A percentile compares a stretch with the other conserved stretches of the same genome.
Conservation (phyloP, 2,797 vertebrate genomes). For the Parauchenoglanis punctatus region DNA sequence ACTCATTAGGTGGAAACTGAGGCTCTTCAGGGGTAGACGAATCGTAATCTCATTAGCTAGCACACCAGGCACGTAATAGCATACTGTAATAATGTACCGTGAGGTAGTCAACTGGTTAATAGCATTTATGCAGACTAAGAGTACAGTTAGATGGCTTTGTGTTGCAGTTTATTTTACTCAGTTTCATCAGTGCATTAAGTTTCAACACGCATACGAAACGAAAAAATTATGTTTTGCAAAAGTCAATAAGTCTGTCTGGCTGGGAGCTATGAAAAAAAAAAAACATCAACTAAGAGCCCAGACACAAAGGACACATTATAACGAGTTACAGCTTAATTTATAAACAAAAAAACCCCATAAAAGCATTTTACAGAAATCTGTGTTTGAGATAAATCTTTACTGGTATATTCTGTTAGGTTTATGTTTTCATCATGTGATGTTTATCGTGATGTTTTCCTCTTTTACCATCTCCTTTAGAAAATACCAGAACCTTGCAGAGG, state of each 20-base stretch:
- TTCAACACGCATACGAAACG: background rate
- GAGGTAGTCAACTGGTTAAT: background rate
- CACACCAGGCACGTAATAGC: background rate
- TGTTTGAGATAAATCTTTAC: background rate
- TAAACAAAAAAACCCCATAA: background rate
- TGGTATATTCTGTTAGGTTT: background rate
- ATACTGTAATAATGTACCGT: background rate
- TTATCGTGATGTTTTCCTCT: background rate
- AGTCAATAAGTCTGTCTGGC: background rate
- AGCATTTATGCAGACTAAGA: background rate
- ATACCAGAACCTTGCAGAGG: conserved; percentile 22
- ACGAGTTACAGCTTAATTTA: background rate
- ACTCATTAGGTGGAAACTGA: background rate
- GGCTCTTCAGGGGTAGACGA: background rate
- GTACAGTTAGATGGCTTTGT: background rate
- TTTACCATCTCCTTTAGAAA: background rate
- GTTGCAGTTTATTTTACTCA: background rate
- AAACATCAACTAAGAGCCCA: background rate
- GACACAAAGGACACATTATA: background rate
- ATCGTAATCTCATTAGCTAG: background rate
- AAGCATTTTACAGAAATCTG: background rate
- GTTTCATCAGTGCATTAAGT: background rate
- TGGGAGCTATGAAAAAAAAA: background rate
- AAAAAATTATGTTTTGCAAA: background rate
- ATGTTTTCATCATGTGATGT: background rate